A percentile compares a stretch with the other conserved stretches of the same genome.
Evolutionary conservation across 2,888 invertebrate genomes (phyloP).

Genomic region (Corythucha ciliata): DNA sequence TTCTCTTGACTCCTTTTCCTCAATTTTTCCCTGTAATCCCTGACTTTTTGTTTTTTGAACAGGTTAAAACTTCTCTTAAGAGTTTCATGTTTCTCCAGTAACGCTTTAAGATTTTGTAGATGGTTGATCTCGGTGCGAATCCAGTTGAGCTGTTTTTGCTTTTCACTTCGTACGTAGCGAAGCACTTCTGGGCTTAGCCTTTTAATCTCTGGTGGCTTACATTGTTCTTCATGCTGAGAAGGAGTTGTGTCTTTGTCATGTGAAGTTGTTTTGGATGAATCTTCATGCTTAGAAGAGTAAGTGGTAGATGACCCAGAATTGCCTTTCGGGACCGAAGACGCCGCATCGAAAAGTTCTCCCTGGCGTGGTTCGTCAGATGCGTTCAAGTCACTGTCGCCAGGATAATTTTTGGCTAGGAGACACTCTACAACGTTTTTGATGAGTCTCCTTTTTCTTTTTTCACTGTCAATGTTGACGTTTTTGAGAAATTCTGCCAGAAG

Average conservation of each 20-base stretch:
- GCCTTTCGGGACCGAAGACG: too few relatives aligned
- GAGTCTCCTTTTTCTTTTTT: slow-evolving; percentile 51
- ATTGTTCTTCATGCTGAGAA: too few relatives aligned
- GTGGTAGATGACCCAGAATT: too few relatives aligned
- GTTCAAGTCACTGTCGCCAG: slow-evolving; percentile 44
- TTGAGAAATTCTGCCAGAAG: slow-evolving; percentile 51
- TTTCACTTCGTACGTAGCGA: slow-evolving; percentile 33
- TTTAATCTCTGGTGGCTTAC: slow-evolving; percentile 19
- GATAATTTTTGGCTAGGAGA: slow-evolving; percentile 51
- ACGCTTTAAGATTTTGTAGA: slow-evolving; percentile 44
- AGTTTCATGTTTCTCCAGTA: slow-evolving; percentile 33
- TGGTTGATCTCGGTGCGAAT: slow-evolving; percentile 51
- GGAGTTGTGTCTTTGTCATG: too few relatives aligned
- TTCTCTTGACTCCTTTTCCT: too few relatives aligned
- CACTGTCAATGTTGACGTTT: slow-evolving; percentile 49
- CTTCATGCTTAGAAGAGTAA: too few relatives aligned
- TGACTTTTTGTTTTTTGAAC: slow-evolving; percentile 4
- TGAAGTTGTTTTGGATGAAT: too few relatives aligned
- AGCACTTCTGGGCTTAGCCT: slow-evolving; percentile 21
- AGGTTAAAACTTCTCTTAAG: slow-evolving; percentile 7
- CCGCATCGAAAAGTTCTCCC: background rate
- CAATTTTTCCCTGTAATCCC: background rate
- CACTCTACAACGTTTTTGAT: slow-evolving; percentile 56
- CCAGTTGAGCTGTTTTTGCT: slow-evolving; percentile 48
- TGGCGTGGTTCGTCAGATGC: too few relatives aligned